phyloP scores from a whole-genome alignment of 2,888 invertebrate genomes.

The Leucoma salicis region DNA sequence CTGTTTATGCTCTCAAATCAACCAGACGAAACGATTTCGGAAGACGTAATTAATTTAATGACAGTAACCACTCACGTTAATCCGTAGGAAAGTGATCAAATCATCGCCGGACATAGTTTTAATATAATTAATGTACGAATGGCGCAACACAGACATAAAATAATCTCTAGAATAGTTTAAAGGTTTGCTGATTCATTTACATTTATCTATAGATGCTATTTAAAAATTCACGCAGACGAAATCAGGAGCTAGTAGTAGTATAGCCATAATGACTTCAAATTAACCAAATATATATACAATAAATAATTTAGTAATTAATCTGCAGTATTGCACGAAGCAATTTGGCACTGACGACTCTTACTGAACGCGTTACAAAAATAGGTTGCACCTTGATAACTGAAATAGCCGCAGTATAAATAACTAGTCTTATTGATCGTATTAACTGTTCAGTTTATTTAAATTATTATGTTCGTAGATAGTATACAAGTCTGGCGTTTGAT shows the following conservation, averaged over 20 bases:
- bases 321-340: conserved; percentile 9
- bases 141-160: background rate
- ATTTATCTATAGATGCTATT: too few relatives aligned
- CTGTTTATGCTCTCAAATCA: background rate
- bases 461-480: background rate
- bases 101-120: conserved; percentile 36
- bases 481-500: too few relatives aligned
- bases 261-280: too few relatives aligned
- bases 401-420: conserved; percentile 13
- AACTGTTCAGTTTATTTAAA: background rate
- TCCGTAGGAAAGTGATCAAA: conserved; percentile 12
- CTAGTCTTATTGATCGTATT: background rate
- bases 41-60: conserved; percentile 18
- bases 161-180: too few relatives aligned
- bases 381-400: conserved; percentile 14
- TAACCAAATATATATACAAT: background rate
- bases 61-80: conserved; percentile 35
- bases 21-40: conserved; percentile 15
- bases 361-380: conserved; percentile 16
- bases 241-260: too few relatives aligned
- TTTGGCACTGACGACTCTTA: conserved; percentile 9
- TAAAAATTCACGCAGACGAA: too few relatives aligned
- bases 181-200: too few relatives aligned
- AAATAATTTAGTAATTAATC: conserved; percentile 13
- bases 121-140: conserved; percentile 21